phyloP scores from a whole-genome alignment of 2,113 vertebrate species.

The Monopterus albus region DNA sequence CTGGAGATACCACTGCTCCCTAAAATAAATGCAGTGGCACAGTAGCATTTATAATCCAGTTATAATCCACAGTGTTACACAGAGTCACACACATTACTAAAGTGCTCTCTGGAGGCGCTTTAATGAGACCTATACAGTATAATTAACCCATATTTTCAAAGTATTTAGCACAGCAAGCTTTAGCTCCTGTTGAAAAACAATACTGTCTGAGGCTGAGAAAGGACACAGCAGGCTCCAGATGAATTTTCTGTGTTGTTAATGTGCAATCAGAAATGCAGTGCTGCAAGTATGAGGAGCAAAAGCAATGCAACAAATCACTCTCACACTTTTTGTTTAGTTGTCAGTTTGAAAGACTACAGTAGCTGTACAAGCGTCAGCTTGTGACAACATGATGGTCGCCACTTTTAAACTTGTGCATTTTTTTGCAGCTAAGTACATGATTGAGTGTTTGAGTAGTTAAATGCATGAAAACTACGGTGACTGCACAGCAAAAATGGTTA shows the following conservation, averaged over 20 bases:
- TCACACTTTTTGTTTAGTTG: neutral
- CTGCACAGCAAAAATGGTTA: neutral
- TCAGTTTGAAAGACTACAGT: neutral
- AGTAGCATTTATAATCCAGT: neutral
- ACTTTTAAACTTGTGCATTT: neutral
- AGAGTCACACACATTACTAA: neutral
- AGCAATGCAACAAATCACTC: neutral
- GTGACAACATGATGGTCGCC: neutral
- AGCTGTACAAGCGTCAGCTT: neutral
- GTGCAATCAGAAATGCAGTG: too few species aligned
- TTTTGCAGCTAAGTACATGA: neutral
- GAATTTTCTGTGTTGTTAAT: too few species aligned
- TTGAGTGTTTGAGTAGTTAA: too few species aligned
- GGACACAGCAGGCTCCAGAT: neutral
- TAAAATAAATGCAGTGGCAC: neutral
- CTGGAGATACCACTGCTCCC: neutral
- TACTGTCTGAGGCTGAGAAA: fast-evolving
- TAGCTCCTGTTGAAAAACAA: neutral
- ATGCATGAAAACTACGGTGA: neutral
- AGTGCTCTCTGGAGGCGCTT: neutral
- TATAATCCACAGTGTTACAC: neutral
- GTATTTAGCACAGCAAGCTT: neutral
- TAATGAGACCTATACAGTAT: neutral
- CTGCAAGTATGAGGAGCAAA: too few species aligned
- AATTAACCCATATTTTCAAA: conserved; percentile 11